Base-by-base conservation (phyloP, 2,888 invertebrate genomes). In the Stictocephala bisonia region DNA sequence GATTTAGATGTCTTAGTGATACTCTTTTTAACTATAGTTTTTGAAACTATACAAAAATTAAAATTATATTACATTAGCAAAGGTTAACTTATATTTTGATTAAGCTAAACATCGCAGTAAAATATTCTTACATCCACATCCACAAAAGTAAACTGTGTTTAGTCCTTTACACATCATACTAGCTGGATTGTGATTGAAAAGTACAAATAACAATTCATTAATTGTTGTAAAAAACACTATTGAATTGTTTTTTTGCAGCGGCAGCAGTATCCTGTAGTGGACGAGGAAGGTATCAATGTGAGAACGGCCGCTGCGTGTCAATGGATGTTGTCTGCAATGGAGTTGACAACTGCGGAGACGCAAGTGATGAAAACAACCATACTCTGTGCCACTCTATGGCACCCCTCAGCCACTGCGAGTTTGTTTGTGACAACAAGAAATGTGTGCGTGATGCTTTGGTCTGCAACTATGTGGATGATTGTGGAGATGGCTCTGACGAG, bases 361-460 rank as follows among this genome's bases (percentile, higher is more conserved):
- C 95, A 7, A 94, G 94, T 0, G 98, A 98, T 84, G 97, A 98
- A 85, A 96, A 96, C 84, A 96, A 96, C 84, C 93, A 96, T 89
- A 95, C 95, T 0, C 85, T 95, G 71, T 96, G 96, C 82, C 76
- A 77, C 58, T 58, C 74, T 15, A 70, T 67, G 35, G 90, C 92
- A 0, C 86, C 88, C n/a, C 89, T 91, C 75, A 88, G 89, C 66
- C 94, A 94, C 83, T 93, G 94, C 81, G 95, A 97, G 85, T 96
- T 92, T 85, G 91, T 92, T 81, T 97, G 97, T 84, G 92, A 94
- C 71, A 96, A 95, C 84, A 90, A 91, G 74, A 91, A 90, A 80
- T 98, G 98, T 83, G 89, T 97, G 64, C 90, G 91, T 58, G 88
- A 91, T 69, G 83, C 87, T 0, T 92, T 91, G 82, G 89, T 95